phyloP scores from a whole-genome alignment of 2,797 vertebrate species.

The Cossypha polioptera region DNA sequence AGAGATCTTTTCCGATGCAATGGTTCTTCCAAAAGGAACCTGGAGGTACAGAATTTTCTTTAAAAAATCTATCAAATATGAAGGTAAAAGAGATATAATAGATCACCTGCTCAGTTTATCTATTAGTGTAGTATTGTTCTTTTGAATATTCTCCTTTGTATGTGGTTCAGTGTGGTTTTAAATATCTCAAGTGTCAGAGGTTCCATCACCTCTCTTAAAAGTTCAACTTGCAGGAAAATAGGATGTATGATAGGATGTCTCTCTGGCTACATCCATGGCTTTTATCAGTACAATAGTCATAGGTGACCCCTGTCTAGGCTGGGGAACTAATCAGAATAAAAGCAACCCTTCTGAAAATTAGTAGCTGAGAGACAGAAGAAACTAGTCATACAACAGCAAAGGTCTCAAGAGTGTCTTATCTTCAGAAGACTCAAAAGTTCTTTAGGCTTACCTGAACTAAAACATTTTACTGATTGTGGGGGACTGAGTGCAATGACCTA shows the following conservation, averaged over 20 bases:
- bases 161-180: neutral
- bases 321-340: neutral
- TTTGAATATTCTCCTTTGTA: neutral
- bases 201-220: neutral
- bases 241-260: neutral
- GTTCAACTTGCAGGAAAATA: neutral
- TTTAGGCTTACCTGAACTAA: neutral
- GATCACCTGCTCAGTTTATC: neutral
- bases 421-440: neutral
- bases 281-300: neutral
- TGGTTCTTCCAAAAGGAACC: neutral
- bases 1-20: neutral
- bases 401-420: neutral
- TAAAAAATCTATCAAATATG: neutral
- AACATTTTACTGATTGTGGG: neutral
- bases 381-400: neutral
- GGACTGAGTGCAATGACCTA: neutral
- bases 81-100: neutral
- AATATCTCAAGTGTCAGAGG: neutral
- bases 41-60: neutral
- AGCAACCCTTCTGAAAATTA: neutral
- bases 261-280: neutral
- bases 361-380: neutral
- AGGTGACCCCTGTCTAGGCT: neutral
- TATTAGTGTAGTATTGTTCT: neutral